Conservation (phyloP, 2,113 vertebrate species). For the Sinosuthora webbiana region DNA sequence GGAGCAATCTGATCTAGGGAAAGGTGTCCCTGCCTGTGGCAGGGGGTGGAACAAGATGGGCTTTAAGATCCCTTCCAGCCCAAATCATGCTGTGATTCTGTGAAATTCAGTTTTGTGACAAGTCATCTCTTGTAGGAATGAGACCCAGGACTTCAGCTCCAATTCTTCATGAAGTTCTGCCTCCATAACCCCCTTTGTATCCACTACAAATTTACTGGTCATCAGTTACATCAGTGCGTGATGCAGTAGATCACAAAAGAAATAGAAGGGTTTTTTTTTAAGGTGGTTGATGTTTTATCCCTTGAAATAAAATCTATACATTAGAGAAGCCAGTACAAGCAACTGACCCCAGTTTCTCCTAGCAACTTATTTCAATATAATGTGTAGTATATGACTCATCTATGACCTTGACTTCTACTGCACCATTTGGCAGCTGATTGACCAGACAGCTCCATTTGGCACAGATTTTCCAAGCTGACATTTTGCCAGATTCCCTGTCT, state of each 20-base stretch:
- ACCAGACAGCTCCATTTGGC: neutral
- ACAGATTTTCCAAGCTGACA: neutral
- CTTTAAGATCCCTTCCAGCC: neutral
- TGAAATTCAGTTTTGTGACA: neutral
- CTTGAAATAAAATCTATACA: neutral
- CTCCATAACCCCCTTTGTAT: neutral
- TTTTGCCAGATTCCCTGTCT: neutral
- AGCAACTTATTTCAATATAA: neutral
- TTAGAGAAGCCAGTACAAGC: neutral
- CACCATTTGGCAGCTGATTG: neutral
- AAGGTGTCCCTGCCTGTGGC: neutral
- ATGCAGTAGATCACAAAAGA: neutral
- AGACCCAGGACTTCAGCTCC: neutral
- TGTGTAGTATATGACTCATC: neutral
- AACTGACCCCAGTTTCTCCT: neutral
- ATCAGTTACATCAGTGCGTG: neutral
- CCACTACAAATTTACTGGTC: neutral
- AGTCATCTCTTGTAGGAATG: neutral
- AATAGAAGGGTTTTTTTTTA: neutral
- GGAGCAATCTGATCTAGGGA: accelerated
- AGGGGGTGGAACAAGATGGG: accelerated
- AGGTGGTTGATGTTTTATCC: neutral
- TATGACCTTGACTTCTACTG: neutral
- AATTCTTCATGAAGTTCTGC: neutral
- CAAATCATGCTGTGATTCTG: neutral